A percentile compares a stretch with the other conserved stretches of the same genome.
These are phyloP conservation scores for Danaus plexippus DNA, from an alignment of 1,140 invertebrate genomes.

Conservation along the genomic window DNA sequence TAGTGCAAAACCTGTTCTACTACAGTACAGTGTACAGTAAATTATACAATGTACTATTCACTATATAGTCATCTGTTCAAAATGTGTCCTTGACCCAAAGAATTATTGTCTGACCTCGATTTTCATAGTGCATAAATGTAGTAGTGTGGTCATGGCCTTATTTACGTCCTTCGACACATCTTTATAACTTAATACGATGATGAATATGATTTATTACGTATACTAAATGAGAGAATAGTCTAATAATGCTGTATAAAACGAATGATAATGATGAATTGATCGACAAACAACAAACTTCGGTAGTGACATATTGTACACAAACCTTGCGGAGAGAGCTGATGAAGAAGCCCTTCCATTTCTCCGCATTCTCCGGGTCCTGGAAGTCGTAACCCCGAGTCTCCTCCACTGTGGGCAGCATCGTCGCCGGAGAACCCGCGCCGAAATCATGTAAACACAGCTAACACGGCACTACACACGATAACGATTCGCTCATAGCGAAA, in stretches of 20 bases:
- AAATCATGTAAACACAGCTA: slow-evolving; percentile 61
- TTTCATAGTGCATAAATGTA: slow-evolving; percentile 11
- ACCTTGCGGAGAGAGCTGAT: slow-evolving; percentile 84
- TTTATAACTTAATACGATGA: too few relatives aligned
- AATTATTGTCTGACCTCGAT: slow-evolving; percentile 11
- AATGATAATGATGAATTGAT: too few relatives aligned
- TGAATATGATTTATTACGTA: too few relatives aligned
- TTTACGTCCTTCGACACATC: too few relatives aligned
- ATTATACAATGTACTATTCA: too few relatives aligned
- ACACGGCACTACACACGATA: slow-evolving; percentile 43
- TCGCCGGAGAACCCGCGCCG: slow-evolving; percentile 40
- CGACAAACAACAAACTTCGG: too few relatives aligned
- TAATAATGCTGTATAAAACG: too few relatives aligned
- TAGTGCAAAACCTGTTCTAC: too few relatives aligned
- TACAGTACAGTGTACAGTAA: too few relatives aligned
- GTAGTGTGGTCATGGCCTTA: too few relatives aligned
- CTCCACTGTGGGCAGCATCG: slow-evolving; percentile 69
- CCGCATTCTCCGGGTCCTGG: slow-evolving; percentile 87
- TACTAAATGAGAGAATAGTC: too few relatives aligned
- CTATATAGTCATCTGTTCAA: not conserved
- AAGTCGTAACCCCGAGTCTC: slow-evolving; percentile 87
- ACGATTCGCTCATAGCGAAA: slow-evolving; percentile 44
- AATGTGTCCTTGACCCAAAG: slow-evolving; percentile 12
- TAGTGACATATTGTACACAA: slow-evolving; percentile 43
- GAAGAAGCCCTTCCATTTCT: slow-evolving; percentile 92